Conservation (phyloP, 2,113 vertebrate genomes). For the Cyprinus carpio region DNA sequence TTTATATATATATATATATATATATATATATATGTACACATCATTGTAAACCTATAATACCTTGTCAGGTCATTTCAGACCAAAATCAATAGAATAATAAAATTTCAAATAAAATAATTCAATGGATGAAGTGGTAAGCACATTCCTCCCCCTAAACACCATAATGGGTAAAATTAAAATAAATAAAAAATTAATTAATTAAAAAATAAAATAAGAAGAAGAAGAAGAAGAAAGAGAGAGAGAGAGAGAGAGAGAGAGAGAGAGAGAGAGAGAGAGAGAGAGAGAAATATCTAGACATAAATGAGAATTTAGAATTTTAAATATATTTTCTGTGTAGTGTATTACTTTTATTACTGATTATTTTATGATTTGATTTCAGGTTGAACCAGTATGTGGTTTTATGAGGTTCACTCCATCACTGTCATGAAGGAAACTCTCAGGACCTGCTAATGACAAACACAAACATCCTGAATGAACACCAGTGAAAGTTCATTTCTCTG, state of each 20-base stretch:
- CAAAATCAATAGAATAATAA: background rate
- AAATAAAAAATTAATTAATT: no score
- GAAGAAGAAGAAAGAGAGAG: no score
- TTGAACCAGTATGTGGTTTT: background rate
- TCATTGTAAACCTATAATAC: background rate
- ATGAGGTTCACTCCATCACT: background rate
- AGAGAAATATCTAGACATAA: no score
- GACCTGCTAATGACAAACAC: background rate
- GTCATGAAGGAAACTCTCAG: background rate
- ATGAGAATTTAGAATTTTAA: background rate
- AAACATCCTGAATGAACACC: slow-evolving; percentile 2
- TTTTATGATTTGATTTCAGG: background rate
- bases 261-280: no score
- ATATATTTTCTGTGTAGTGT: background rate
- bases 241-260: no score
- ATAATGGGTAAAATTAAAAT: no score
- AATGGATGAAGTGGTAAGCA: no score
- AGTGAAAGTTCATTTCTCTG: background rate
- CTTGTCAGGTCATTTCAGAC: background rate
- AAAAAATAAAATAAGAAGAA: no score
- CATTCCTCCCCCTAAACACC: no score
- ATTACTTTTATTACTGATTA: background rate
- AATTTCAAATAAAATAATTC: no score
- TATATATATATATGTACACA: no score
- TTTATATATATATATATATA: no score